Evolutionary conservation across 2,888 invertebrate genomes (phyloP), one percentile per base, ranked within the genome.

Genomic region (Odontocolon sp.): DNA sequence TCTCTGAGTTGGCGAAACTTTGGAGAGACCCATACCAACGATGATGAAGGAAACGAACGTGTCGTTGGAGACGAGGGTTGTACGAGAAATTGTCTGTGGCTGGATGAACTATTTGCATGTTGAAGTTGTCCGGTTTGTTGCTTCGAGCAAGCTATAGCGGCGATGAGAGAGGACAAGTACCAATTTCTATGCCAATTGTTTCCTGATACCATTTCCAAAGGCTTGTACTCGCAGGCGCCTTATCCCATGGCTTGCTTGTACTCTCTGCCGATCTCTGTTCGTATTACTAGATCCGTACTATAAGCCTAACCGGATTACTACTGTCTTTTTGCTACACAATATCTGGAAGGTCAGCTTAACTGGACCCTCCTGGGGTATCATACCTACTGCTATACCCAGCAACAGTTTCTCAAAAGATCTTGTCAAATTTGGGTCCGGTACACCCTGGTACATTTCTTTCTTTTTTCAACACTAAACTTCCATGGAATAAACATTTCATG

Each of bases 131-230:
- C 64, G 66, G 59, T 78, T 76, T 78, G 77, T 79, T 67, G 76
- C 68, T 69, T 61, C 40, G 56, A 64, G 52, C 47, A 38, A 9
- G 31, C 52, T 23, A 16, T 8, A 47, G 61, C 52, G 16, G 18
- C 59, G 56, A 56, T 63, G 26, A 31, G 47, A 26, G 61, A 59
- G 71, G 72, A 63, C 80, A 83, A 86, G 82, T 81, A 81, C 81
- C 84, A 80, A 86, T 86, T 85, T 84, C 85, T 84, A 86, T 85
- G 83, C 84, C 86, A 80, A 86, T 85, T 86, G 85, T 86, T 84
- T 84, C 82, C 83, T 82, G 83, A 83, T 80, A 83, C 73, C 80
- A 80, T 82, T 83, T 75, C 66, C 75, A 52, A 59, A 52, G 57
- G 52, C 61, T 38, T 42, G 47, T 61, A 50, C 50, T 40, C 36